These are phyloP conservation scores for Thunnus thynnus DNA, from an alignment of 2,113 vertebrate species.

Conservation along the genomic window DNA sequence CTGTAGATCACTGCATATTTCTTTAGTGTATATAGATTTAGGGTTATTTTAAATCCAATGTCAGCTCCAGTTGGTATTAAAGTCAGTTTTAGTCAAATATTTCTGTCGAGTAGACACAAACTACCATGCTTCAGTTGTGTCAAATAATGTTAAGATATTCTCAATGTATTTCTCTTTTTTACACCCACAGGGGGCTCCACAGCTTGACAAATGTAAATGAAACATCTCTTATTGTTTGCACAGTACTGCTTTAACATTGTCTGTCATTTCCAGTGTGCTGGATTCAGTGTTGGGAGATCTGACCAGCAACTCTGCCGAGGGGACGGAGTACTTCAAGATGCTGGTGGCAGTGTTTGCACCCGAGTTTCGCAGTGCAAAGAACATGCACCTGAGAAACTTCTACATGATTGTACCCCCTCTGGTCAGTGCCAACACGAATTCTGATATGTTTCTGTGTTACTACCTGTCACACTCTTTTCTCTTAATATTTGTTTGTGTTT, in stretches of 20 bases:
- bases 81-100: background rate
- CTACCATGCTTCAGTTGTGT: background rate
- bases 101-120: background rate
- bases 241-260: background rate
- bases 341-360: slow-evolving; percentile 96
- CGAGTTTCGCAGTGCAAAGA: slow-evolving; percentile 96
- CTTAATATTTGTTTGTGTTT: background rate
- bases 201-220: background rate
- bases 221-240: background rate
- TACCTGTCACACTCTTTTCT: background rate
- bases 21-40: no score
- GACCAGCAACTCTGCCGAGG: slow-evolving; percentile 96
- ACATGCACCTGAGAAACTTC: slow-evolving; percentile 98
- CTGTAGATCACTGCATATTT: background rate
- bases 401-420: slow-evolving; percentile 98
- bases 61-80: background rate
- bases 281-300: slow-evolving; percentile 94
- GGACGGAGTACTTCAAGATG: slow-evolving; percentile 99
- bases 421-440: slow-evolving; percentile 81
- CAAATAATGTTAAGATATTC: background rate
- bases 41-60: background rate
- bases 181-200: slow-evolving; percentile 40
- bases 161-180: background rate
- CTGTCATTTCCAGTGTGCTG: slow-evolving; percentile 78
- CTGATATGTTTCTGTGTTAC: background rate